Evolutionary conservation across 2,797 vertebrate species (phyloP), one percentile per base, ranked within the genome.

Genomic region (Tapera naevia): DNA sequence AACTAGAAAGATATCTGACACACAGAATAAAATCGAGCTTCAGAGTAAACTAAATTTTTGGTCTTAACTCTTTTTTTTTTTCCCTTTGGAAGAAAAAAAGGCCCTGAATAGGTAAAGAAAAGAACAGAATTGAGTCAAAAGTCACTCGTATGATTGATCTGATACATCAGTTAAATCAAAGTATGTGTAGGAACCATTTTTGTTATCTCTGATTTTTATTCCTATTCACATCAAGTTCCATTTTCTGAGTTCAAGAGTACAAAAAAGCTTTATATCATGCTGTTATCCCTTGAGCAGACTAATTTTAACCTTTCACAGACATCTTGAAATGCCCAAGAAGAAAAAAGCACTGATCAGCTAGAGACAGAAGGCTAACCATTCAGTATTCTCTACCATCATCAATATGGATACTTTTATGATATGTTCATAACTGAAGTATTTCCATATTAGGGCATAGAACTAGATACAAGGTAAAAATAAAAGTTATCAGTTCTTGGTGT

Each of bases 201-300:
- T 64, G 85, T 75, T 80, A 80, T 57, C 46, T 18, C 60, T 75
- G 41, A 75, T 91, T 84, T 80, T 92, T 33, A 54, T 80, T 85
- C 21, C 80, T 78, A 37, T 56, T 89, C 41, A 65, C 30, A 86
- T 95, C 16, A 85, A 50, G 57, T 72, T 45, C 17, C 5, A 57
- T 89, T 78, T 89, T 74, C 66, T 74, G 10, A 69, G 58, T 27
- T 23, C 7, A 66, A 70, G 41, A 48, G 46, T 23, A 24, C 9
- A 86, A 91, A 95, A 33, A 67, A 95, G 19, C 9, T 65, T 65
- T 96, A 25, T 58, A 88, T 79, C 30, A 33, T 80, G 28, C 65
- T 84, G 41, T 78, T 96, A 95, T 94, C 73, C 80, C 53, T 86
- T 81, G 35, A 89, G 30, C 13, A 93, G 33, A 64, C 80, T 92